Conservation (phyloP, 2,888 invertebrate genomes). For the Habrosyne pyritoides region DNA sequence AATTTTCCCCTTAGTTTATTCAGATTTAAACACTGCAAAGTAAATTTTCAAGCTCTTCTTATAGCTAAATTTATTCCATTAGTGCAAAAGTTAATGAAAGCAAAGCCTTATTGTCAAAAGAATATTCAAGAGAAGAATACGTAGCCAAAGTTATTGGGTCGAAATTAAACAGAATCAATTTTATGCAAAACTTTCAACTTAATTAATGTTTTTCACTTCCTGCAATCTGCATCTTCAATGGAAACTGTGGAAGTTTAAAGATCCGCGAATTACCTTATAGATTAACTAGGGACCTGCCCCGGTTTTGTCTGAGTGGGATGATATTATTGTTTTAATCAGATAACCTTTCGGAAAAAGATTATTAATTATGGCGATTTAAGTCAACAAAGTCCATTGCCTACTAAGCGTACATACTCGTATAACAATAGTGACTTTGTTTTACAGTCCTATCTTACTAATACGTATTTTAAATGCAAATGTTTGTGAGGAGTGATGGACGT, state of each 20-base stretch:
- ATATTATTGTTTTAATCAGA: too few species aligned
- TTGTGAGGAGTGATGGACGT: too few species aligned
- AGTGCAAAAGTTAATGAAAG: slow-evolving; percentile 44
- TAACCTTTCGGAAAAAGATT: too few species aligned
- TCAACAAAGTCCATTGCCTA: too few species aligned
- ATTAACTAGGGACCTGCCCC: too few species aligned
- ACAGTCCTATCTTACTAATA: too few species aligned
- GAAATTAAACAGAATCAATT: slow-evolving; percentile 62
- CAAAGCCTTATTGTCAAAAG: slow-evolving; percentile 44
- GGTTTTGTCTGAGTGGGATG: too few species aligned
- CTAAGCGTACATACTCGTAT: too few species aligned
- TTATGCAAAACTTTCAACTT: slow-evolving; percentile 55
- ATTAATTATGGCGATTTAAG: too few species aligned
- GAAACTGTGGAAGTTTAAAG: background rate
- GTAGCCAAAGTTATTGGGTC: slow-evolving; percentile 38
- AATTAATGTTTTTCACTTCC: slow-evolving; percentile 25
- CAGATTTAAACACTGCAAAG: background rate
- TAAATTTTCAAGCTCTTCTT: background rate
- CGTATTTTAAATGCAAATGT: too few species aligned
- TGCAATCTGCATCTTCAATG: slow-evolving; percentile 4
- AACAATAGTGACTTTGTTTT: too few species aligned
- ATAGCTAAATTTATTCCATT: slow-evolving; percentile 22
- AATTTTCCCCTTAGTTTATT: background rate
- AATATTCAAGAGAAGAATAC: slow-evolving; percentile 43
- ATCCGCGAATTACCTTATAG: background rate